Evolutionary conservation across 2,113 vertebrate species (phyloP).

Genomic region (pig (Sus scrofa)): DNA sequence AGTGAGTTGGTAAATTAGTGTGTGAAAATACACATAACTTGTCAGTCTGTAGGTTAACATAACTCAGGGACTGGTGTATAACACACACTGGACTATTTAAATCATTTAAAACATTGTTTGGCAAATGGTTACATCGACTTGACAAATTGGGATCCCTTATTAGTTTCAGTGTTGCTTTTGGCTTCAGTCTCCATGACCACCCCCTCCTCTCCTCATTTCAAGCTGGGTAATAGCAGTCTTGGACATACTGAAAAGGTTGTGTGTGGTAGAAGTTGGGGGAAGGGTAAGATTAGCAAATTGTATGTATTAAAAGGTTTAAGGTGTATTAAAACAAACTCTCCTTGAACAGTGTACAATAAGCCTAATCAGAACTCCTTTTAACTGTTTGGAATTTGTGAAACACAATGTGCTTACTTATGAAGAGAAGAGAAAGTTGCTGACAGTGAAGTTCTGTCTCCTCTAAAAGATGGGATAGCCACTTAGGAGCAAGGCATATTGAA

Average conservation of each 20-base stretch:
- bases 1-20: constrained; percentile 80
- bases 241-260: background rate
- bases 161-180: constrained; percentile 82
- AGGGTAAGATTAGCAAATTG: background rate
- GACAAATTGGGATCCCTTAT: constrained; percentile 74
- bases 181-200: background rate
- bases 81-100: constrained; percentile 72
- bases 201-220: background rate
- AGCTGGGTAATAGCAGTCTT: constrained; percentile 27
- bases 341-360: background rate
- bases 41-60: constrained; percentile 71
- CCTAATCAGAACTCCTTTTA: background rate
- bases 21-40: constrained; percentile 79
- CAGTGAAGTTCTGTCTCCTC: background rate
- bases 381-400: constrained; percentile 18
- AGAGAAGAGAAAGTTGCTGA: background rate
- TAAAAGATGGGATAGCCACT: background rate
- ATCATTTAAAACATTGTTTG: constrained; percentile 73
- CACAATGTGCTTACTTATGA: background rate
- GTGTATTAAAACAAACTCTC: background rate
- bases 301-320: background rate
- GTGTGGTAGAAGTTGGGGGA: background rate
- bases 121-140: constrained; percentile 64
- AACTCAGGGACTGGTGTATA: constrained; percentile 27
- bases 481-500: background rate